Conservation (phyloP, 30 jellyfish, hydroid and myxozoan genomes). For the Aurelia aurita region DNA sequence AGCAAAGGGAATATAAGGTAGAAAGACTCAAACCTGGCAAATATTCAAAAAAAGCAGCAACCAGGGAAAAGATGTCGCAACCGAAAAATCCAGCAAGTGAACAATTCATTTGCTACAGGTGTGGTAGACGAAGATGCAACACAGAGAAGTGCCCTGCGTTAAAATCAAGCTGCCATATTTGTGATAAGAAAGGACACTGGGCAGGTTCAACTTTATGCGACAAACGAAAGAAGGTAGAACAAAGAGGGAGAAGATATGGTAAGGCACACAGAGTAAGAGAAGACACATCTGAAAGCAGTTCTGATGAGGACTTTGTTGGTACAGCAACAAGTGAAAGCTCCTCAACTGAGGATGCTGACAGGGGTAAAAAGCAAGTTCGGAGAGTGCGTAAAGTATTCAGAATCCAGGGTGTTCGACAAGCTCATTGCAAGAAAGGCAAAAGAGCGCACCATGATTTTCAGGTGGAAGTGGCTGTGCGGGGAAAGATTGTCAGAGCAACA, state of each 20-base stretch:
- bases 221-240: slow-evolving; percentile 7
- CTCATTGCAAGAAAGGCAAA: not conserved
- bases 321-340: too few species aligned
- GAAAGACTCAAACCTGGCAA: slow-evolving; percentile 33
- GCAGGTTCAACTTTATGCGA: slow-evolving; percentile 32
- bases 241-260: slow-evolving; percentile 12
- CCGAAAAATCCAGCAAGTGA: slow-evolving; percentile 7
- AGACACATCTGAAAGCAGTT: slow-evolving; percentile 17
- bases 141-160: slow-evolving; percentile 16
- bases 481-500: slow-evolving; percentile 15
- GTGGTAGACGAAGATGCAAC: slow-evolving; percentile 28
- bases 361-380: slow-evolving; percentile 12
- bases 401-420: slow-evolving; percentile 15
- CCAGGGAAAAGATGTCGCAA: slow-evolving; percentile 19
- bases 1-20: slow-evolving; percentile 29
- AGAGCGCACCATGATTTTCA: slow-evolving; percentile 4
- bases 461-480: slow-evolving; percentile 27
- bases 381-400: slow-evolving; percentile 14
- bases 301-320: not conserved
- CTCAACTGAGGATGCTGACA: slow-evolving; percentile 2
- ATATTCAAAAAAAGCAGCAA: slow-evolving; percentile 11
- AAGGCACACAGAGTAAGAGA: slow-evolving; percentile 2
- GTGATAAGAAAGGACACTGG: slow-evolving; percentile 27
- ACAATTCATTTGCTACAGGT: slow-evolving; percentile 7
- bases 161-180: slow-evolving; percentile 23